Base-by-base conservation (phyloP, 1,140 invertebrate species). In the Hirudo medicinalis region DNA sequence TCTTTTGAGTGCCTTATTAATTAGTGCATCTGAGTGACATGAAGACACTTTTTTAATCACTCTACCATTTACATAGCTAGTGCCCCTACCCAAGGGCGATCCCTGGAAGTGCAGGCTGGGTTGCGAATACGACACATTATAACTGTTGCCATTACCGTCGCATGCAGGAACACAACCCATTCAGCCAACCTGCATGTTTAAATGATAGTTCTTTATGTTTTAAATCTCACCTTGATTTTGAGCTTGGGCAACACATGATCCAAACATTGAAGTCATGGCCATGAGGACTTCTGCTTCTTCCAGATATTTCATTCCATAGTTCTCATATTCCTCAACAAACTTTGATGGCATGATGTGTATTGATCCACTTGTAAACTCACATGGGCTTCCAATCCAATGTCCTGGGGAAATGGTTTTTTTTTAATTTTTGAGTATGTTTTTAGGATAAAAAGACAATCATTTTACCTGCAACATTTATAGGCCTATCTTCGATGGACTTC, bases 161-260 rank as follows among this genome's bases (percentile, higher is more conserved):
- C n/a, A n/a, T n/a, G n/a, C n/a, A n/a, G n/a, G n/a, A n/a, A n/a
- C n/a, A n/a, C n/a, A n/a, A n/a, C n/a, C n/a, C n/a, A n/a, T n/a
- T n/a, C n/a, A n/a, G n/a, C n/a, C n/a, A n/a, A n/a, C n/a, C n/a
- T n/a, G n/a, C n/a, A n/a, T n/a, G n/a, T 2, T 36, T 36, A 36
- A 36, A 36, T 36, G 32, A 36, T 55, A 72, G 32, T 72, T 71
- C 69, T 57, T 57, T 9, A 57, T 57, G 54, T 57, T 57, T 57
- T 57, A 29, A 73, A 53, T 57, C 66, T 73, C 81, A 88, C 87
- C 92, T 84, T 90, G 88, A 81, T 89, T 89, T 78, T 87, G 87
- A 11, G 92, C 91, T 82, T 92, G 89, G 0, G 87, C 85, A 69
- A 89, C 80, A 11, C 92, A 83, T 88, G 90, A 92, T 17, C 85